Base-by-base conservation (phyloP, 2,113 vertebrate species). In the Crotalus tigris region DNA sequence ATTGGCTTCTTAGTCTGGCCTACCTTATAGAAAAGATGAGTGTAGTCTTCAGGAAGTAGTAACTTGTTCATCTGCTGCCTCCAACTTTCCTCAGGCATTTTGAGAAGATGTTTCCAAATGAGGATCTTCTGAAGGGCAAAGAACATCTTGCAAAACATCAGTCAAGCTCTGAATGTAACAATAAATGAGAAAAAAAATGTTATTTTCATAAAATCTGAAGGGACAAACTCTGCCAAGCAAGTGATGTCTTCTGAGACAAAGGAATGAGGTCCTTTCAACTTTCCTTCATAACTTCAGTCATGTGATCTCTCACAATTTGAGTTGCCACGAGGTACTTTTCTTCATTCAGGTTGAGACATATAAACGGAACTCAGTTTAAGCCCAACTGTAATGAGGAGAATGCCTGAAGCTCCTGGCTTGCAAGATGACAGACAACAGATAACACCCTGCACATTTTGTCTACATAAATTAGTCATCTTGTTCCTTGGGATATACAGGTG, bases 331-430 rank as follows among this genome's bases (percentile, higher is more conserved):
- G 88, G 91, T 39, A 94, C 87, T 93, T 92, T 90, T 94, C 93
- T 95, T 96, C 96, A 92, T 96, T 95, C 90, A 53, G 89, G 92
- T 90, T 93, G 92, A 94, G 93, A 69, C 29, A 92, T 85, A 89
- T 92, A 81, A 90, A 55, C 33, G 90, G 33, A 85, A 87, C 26
- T 11, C 75, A 61, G n/a, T 49, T 92, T 95, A 88, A 96, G 39
- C 5, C 19, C 46, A 90, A 91, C 64, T 93, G 94, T 58, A 46
- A 90, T 88, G 94, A 96, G 61, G 57, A 94, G 92, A 94, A 89
- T 0, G 0, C 95, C 93, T 94, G 54, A 4, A 75, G 92, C 87
- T 95, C 95, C 95, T 92, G 90, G 89, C 46, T 95, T 94, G 92
- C 75, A 57, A 94, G 94, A 95, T 94, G 69, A 89, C 93, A 92